Base-by-base conservation (phyloP, 2,888 invertebrate species). In the Trichacis sp. region DNA sequence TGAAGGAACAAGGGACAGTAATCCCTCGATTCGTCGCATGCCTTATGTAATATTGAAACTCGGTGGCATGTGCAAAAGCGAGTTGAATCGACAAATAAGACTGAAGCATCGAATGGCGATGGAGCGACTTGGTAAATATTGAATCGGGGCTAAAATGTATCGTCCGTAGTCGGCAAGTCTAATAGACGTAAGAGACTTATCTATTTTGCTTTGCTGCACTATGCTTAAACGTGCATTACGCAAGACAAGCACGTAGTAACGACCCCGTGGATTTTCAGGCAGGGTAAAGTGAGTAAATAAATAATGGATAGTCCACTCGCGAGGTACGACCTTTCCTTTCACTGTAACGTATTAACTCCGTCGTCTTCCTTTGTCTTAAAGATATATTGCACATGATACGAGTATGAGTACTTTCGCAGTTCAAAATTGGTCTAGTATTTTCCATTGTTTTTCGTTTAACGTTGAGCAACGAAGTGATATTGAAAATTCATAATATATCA, bases 161-260 rank as follows among this genome's bases (percentile, higher is more conserved):
- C 48, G 24, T 53, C 56, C 17, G 56, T 55, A 63, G 61, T 64
- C 48, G 52, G 62, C 59, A 68, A 53, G 49, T 62, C 53, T 55
- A 65, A 64, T 65, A 55, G 55, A 49, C 45, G 30, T 59, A 57
- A 53, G 56, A 54, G 56, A 67, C 62, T 63, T 67, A 63, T 63
- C 59, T 63, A 63, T 63, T 67, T 67, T 57, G 67, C 60, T 59
- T 63, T 56, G 55, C 60, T 46, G 46, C 18, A 48, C 57, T 20
- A 60, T 56, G 60, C 63, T 58, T 68, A 64, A 64, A 68, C 59
- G 60, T 64, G 62, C 72, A 77, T 78, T 76, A 77, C 71, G 74
- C 66, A 78, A 74, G 71, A 57, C 73, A 73, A 73, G 77, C 78
- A 78, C 79, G 79, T 79, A 77, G 73, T 64, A 65, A 65, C 69